Percentiles rank a stretch among this genome's conserved stretches.
Conservation (phyloP, 1,140 invertebrate species). For the Leptinotarsa defecta region DNA sequence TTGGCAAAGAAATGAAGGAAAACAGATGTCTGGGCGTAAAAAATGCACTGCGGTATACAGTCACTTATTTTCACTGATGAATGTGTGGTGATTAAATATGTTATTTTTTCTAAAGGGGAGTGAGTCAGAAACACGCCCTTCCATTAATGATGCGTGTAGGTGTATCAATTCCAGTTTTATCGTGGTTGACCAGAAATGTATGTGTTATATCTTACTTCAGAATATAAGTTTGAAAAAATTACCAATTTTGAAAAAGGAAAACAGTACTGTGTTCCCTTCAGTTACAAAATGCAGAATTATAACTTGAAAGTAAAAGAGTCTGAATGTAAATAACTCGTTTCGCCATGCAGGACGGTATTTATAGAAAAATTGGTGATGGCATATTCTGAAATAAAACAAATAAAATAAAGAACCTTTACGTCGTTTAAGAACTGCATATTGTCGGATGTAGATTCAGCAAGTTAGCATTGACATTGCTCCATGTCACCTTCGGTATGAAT, state of each 20-base stretch:
- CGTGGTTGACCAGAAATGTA: not conserved
- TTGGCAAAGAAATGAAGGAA: not conserved
- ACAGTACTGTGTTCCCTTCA: not conserved
- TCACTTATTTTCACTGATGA: not conserved
- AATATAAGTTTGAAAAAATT: not conserved
- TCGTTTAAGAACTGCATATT: too few species aligned
- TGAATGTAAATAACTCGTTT: too few species aligned
- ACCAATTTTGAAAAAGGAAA: not conserved
- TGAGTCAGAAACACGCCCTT: constrained; percentile 3
- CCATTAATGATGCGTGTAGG: not conserved
- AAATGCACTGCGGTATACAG: not conserved
- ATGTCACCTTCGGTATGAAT: too few species aligned
- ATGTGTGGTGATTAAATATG: not conserved
- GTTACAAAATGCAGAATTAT: too few species aligned
- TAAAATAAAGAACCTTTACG: too few species aligned
- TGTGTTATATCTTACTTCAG: not conserved
- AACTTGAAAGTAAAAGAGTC: too few species aligned
- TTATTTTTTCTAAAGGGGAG: constrained; percentile 4
- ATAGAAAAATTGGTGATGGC: too few species aligned
- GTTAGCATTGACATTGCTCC: too few species aligned
- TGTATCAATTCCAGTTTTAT: not conserved
- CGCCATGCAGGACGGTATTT: too few species aligned
- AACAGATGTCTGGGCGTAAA: not conserved
- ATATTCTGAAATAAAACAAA: too few species aligned
- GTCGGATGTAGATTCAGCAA: too few species aligned